Evolutionary conservation across 2,113 vertebrate genomes (phyloP), one percentile per base, ranked within the genome.

Genomic region (Osmerus mordax): DNA sequence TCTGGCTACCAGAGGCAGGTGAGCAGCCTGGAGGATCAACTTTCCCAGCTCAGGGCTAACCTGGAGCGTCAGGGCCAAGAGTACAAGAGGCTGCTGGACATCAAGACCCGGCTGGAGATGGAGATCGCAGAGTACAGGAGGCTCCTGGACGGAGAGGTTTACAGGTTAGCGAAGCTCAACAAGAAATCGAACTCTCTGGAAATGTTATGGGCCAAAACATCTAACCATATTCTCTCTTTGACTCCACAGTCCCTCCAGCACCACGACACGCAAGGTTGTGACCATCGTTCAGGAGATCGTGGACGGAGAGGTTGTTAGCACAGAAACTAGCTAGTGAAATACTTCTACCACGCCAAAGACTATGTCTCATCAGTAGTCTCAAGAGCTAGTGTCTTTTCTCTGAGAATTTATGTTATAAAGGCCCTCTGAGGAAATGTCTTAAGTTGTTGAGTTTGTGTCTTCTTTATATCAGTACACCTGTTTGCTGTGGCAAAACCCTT

Each of bases 81-180:
- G 3, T 96, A 96, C 75, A 80, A 90, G 65, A 70, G 72, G 19
- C 91, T 97, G 12, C 88, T 96, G 72, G 91, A 93, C 0, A 91
- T 94, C 88, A 96, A 96, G 65, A 91, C 88, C 72, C 80, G 89
- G 9, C 78, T 96, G 89, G 94, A 96, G 86, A 80, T 94, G 86
- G 95, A 96, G 87, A 96, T 96, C 16, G 82, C 90, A 0, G 94
- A 93, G 73, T 97, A 96, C 90, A 87, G 84, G 65, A 89, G 88
- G 72, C 91, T 96, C 77, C 89, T 96, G 84, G 93, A 95, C 1
- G 89, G 82, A 89, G 92, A 2, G 86, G 32, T 69, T 21, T 16
- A 4, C 32, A 62, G 58, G 54, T 60, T 19, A 70, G 18, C 15
- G 28, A 29, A 4, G n/a, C 16, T 41, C 28, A 19, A 4, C 0